A percentile compares a stretch with the other conserved stretches of the same genome.
Conservation (phyloP, 2,113 vertebrate species). For the Thalassarche chlororhynchos region DNA sequence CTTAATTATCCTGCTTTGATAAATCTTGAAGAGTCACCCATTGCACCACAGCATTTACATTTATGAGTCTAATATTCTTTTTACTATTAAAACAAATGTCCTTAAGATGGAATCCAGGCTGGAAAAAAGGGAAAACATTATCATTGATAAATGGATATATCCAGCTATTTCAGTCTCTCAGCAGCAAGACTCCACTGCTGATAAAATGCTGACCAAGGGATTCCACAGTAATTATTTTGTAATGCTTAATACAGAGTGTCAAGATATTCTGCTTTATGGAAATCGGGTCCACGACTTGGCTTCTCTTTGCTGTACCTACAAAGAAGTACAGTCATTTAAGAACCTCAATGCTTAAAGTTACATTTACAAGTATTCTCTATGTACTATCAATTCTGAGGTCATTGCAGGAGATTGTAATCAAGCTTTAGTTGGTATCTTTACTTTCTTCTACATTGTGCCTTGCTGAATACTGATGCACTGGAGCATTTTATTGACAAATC, state of each 20-base stretch:
- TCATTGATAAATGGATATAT: slow-evolving; percentile 47
- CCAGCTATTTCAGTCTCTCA: slow-evolving; percentile 8
- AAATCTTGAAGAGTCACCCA: slow-evolving; percentile 29
- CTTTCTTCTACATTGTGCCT: not conserved
- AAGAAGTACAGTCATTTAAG: not conserved
- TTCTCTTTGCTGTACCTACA: not conserved
- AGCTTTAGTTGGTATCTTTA: not conserved
- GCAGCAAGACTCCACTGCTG: not conserved
- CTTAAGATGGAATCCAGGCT: slow-evolving; percentile 58
- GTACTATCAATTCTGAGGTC: not conserved
- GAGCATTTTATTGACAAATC: not conserved
- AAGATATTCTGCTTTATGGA: not conserved
- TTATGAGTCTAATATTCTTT: slow-evolving; percentile 70
- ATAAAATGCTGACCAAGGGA: slow-evolving; percentile 43
- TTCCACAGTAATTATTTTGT: not conserved
- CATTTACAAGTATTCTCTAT: not conserved
- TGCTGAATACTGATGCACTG: not conserved
- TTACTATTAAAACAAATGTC: slow-evolving; percentile 62
- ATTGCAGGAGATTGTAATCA: not conserved
- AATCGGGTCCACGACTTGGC: not conserved
- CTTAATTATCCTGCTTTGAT: slow-evolving; percentile 57
- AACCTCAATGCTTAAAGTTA: not conserved
- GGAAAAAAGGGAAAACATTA: slow-evolving; percentile 32
- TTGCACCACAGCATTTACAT: slow-evolving; percentile 27
- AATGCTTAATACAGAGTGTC: not conserved